phyloP scores from a whole-genome alignment of 2,797 vertebrate genomes.

The Onychomys leucogaster region DNA sequence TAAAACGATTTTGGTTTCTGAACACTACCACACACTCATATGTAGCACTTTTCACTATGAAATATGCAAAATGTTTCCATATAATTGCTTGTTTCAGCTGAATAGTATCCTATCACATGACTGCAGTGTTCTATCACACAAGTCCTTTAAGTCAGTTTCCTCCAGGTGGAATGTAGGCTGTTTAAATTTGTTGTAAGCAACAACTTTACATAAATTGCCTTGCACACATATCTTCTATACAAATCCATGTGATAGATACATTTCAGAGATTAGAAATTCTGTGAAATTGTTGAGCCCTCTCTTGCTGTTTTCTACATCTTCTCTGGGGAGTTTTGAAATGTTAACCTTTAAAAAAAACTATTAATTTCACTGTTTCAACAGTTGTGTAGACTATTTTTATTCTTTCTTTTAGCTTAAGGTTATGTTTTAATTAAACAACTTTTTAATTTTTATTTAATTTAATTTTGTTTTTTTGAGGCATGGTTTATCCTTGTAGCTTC shows the following conservation, averaged over 20 bases:
- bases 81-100: background rate
- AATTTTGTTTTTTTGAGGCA: background rate
- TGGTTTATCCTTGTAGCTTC: background rate
- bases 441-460: background rate
- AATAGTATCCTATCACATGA: background rate
- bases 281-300: background rate
- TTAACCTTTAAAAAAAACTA: background rate
- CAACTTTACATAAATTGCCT: background rate
- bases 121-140: background rate
- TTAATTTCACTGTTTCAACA: background rate
- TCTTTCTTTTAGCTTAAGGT: background rate
- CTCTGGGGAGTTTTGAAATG: background rate
- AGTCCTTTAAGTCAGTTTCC: slow-evolving; percentile 19
- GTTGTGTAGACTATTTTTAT: slow-evolving; percentile 17
- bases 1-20: background rate
- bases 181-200: background rate
- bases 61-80: background rate
- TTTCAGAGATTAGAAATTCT: slow-evolving; percentile 5
- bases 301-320: background rate
- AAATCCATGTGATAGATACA: background rate
- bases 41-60: background rate
- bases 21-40: background rate
- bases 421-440: background rate
- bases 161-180: background rate
- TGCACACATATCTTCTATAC: background rate